A percentile compares a stretch with the other conserved stretches of the same genome.
These are phyloP conservation scores for Dasypolia templi DNA, from an alignment of 2,888 invertebrate species.

Conservation along the genomic window DNA sequence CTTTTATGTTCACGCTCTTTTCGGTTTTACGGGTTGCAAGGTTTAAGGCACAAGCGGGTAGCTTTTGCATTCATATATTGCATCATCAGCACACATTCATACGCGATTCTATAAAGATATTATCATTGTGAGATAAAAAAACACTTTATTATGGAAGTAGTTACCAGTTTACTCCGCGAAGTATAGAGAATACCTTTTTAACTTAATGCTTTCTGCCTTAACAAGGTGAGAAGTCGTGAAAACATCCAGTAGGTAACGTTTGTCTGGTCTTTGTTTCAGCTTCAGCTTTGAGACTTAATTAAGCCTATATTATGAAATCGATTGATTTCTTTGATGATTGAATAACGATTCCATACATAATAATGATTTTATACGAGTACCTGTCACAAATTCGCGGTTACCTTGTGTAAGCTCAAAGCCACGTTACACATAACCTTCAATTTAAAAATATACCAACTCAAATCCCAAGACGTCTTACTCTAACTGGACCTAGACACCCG, in stretches of 20 bases:
- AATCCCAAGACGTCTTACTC: slow-evolving; percentile 4
- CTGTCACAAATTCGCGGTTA: too few relatives aligned
- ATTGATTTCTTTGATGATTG: background rate
- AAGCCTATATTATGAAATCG: background rate
- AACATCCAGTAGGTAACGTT: too few relatives aligned
- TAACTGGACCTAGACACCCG: slow-evolving; percentile 3
- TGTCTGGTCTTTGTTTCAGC: background rate
- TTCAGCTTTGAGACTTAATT: background rate
- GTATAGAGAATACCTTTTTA: background rate
- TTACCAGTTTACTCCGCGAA: background rate
- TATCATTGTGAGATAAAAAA: background rate
- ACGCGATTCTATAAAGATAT: background rate
- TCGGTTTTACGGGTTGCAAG: slow-evolving; percentile 44
- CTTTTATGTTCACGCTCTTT: slow-evolving; percentile 55
- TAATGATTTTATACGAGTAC: too few relatives aligned
- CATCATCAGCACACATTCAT: background rate
- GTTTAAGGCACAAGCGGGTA: slow-evolving; percentile 4
- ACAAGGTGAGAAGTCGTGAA: background rate
- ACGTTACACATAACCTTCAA: background rate
- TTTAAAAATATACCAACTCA: background rate
- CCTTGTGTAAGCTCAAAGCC: background rate
- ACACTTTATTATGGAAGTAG: background rate
- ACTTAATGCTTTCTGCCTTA: background rate
- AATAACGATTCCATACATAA: background rate
- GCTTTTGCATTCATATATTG: background rate